phyloP scores from a whole-genome alignment of 1,140 invertebrate genomes.

The Galleria mellonella region DNA sequence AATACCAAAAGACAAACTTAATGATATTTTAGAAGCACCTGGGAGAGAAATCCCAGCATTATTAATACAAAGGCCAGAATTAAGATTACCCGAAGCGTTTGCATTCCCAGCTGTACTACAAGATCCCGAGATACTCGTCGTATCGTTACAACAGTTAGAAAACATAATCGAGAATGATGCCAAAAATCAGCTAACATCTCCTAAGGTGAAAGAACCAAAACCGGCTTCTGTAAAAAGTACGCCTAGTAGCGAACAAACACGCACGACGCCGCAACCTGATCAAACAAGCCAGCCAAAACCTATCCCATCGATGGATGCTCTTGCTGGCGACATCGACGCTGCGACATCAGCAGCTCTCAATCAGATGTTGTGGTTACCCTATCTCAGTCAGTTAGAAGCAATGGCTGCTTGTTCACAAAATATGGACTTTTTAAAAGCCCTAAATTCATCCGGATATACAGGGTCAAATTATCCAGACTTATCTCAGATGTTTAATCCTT shows the following conservation, averaged over 20 bases:
- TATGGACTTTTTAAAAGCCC: conserved; percentile 67
- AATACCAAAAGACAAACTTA: conserved; percentile 83
- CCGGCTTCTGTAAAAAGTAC: conserved; percentile 66
- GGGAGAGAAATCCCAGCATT: conserved; percentile 85
- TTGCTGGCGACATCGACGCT: conserved; percentile 78
- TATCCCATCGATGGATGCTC: conserved; percentile 56
- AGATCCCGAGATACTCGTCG: conserved; percentile 86
- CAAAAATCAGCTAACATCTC: conserved; percentile 48
- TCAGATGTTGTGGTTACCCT: conserved; percentile 82
- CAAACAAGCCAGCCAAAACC: conserved; percentile 45
- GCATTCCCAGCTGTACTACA: conserved; percentile 81
- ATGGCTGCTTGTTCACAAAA: conserved; percentile 68
- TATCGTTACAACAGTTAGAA: conserved; percentile 84
- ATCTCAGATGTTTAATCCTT: conserved; percentile 67
- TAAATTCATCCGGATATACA: conserved; percentile 63
- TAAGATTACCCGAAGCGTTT: conserved; percentile 81
- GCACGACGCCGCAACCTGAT: conserved; percentile 29
- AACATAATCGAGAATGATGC: conserved; percentile 78
- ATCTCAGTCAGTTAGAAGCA: conserved; percentile 77
- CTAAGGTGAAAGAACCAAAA: conserved; percentile 29
- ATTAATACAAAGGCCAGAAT: conserved; percentile 80
- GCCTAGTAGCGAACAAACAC: conserved; percentile 36
- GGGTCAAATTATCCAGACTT: conserved; percentile 68
- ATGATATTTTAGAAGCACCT: conserved; percentile 81
- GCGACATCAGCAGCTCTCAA: conserved; percentile 80